Base-by-base conservation (phyloP, 2,888 invertebrate genomes). In the Cancer borealis region DNA sequence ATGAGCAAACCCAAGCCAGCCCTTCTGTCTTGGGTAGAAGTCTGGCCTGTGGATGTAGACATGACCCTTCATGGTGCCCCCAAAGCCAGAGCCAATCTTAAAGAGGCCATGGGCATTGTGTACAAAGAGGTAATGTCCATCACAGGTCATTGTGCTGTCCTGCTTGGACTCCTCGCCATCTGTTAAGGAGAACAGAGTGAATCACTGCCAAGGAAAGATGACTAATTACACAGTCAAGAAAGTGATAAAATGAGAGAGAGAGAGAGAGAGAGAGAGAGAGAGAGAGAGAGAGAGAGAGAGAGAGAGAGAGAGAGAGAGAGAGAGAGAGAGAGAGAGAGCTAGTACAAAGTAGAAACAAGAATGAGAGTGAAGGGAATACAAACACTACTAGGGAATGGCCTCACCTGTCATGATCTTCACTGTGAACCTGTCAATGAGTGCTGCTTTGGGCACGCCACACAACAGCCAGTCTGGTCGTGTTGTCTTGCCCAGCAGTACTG, bases 1-100 rank as follows among this genome's bases (percentile, higher is more conserved):
- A 94, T 95, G 94, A 47, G 98, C 98, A 97, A 97, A 98, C 45
- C 99, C 98, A 95, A 99, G 97, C 98, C 98, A 98, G 91, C 98
- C 98, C 96, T 97, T 97, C 96, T 98, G 98, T 96, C 98, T 98
- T 10, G 98, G 98, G 96, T 97, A 96, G 96, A 99, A 98, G 96
- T 98, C 98, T 47, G 98, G 97, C 96, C 98, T 98, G 96, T 98
- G 98, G 96, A 98, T 97, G 96, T 99, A 98, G 45, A 99, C 97
- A 96, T 98, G 98, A n/a, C 99, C 99, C 96, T 98, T 98, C 96
- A 98, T 97, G 10, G 99, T 99, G 96, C 98, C 98, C 92, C 98
- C 98, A 96, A 98, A 99, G 10, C 99, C 99, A 92, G 99, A 98
- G 30, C 99, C 99, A 95, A 99, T 98, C 97, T 99, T 99, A 95